Conservation (phyloP, 1,140 invertebrate genomes). For the Bilobella aurantiaca region DNA sequence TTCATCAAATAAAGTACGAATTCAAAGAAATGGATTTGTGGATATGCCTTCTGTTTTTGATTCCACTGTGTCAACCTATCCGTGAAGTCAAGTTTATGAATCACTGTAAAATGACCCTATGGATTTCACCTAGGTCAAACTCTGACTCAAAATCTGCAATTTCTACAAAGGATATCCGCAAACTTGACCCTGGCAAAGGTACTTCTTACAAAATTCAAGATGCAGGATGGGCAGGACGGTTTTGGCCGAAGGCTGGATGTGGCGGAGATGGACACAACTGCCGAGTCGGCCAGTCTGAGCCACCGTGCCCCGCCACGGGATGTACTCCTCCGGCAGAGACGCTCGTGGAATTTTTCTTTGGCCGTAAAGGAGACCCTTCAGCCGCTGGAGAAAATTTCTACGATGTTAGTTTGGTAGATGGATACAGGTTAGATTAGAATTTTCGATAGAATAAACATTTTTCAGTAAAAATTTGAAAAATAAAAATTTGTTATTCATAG, state of each 20-base stretch:
- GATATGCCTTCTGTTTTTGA: background rate
- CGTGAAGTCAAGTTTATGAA: background rate
- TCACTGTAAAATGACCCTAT: background rate
- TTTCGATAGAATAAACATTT: too few relatives aligned
- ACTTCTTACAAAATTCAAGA: constrained; percentile 24
- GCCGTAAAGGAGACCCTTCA: background rate
- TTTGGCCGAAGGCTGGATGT: constrained; percentile 32
- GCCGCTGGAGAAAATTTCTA: constrained; percentile 8
- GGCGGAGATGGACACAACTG: constrained; percentile 30
- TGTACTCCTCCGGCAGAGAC: constrained; percentile 33
- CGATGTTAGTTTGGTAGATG: constrained; percentile 32
- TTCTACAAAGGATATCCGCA: background rate
- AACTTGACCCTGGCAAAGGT: constrained; percentile 4
- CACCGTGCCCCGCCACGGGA: constrained; percentile 18
- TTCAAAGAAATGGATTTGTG: too few relatives aligned
- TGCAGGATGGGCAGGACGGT: constrained; percentile 30
- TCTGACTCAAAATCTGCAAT: background rate
- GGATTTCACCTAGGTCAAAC: background rate
- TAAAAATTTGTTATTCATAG: background rate
- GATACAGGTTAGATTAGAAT: constrained; percentile 20
- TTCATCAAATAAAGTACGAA: too few relatives aligned
- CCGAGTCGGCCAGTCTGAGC: constrained; percentile 23
- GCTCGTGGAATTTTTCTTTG: constrained; percentile 29
- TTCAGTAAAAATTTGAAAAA: background rate
- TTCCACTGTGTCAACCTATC: background rate